Evolutionary conservation across 2,113 vertebrate genomes (phyloP).

Genomic region (Diadophis punctatus): DNA sequence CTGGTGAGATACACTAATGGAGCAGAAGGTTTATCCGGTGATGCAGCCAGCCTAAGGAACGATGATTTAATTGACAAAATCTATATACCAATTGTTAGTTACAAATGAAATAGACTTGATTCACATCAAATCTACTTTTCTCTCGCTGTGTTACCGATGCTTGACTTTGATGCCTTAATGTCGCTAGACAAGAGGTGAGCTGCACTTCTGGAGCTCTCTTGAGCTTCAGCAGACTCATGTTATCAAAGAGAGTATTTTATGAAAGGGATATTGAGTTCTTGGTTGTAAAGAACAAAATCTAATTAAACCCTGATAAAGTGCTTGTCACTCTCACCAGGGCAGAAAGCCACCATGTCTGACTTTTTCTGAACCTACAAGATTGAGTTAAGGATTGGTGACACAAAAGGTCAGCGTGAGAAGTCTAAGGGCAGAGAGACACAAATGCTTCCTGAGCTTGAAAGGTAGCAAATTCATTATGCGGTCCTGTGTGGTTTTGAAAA

Average conservation of each 20-base stretch:
- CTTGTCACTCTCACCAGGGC: constrained; percentile 30
- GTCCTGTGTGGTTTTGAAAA: not conserved
- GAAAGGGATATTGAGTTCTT: constrained; percentile 30
- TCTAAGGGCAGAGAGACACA: not conserved
- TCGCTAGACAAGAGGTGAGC: constrained; percentile 13
- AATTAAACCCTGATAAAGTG: constrained; percentile 53
- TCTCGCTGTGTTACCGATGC: not conserved
- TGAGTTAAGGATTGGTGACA: constrained; percentile 34
- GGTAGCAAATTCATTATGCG: constrained; percentile 14
- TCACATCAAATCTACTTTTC: constrained; percentile 39
- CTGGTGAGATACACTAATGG: constrained; percentile 29
- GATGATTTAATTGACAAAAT: constrained; percentile 42
- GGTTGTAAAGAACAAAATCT: constrained; percentile 34
- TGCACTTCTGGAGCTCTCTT: not conserved
- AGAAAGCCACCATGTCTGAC: constrained; percentile 15
- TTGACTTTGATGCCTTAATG: constrained; percentile 37
- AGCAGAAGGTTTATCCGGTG: constrained; percentile 30
- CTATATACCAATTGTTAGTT: constrained; percentile 33
- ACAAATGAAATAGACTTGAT: constrained; percentile 48
- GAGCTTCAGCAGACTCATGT: not conserved
- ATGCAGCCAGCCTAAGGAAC: constrained; percentile 26
- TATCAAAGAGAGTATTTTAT: constrained; percentile 24
- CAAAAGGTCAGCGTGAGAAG: constrained; percentile 39
- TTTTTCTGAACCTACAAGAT: constrained; percentile 32
- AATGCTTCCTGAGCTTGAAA: constrained; percentile 30